Evolutionary conservation across 2,888 invertebrate species (phyloP).

Genomic region (Ochropacha duplaris): DNA sequence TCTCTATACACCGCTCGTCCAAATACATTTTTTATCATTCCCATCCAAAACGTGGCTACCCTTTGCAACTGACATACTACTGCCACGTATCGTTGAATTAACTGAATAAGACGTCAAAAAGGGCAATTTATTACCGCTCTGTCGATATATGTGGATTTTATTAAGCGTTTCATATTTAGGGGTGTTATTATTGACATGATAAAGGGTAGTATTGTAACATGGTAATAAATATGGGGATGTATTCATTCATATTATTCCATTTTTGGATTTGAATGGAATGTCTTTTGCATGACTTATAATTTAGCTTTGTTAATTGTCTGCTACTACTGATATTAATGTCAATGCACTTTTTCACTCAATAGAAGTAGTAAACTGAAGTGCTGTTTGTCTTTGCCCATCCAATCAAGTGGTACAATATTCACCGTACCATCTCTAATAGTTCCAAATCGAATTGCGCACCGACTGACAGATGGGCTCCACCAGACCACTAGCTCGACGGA

Average conservation of each 20-base stretch:
- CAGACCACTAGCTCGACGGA: slow-evolving; percentile 47
- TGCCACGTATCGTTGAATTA: slow-evolving; percentile 57
- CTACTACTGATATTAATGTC: neutral
- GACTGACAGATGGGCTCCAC: slow-evolving; percentile 70
- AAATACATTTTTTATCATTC: slow-evolving; percentile 57
- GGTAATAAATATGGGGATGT: slow-evolving; percentile 19
- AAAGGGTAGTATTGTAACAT: slow-evolving; percentile 53
- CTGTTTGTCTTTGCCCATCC: slow-evolving; percentile 46
- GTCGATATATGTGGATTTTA: slow-evolving; percentile 64
- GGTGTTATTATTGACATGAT: slow-evolving; percentile 50
- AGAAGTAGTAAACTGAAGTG: slow-evolving; percentile 14
- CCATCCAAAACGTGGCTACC: slow-evolving; percentile 26
- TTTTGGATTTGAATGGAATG: slow-evolving; percentile 20
- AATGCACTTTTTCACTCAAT: neutral
- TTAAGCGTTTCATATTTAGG: slow-evolving; percentile 74
- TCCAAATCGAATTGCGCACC: slow-evolving; percentile 70
- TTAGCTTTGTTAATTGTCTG: neutral
- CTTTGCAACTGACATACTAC: slow-evolving; percentile 40
- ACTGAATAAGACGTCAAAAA: slow-evolving; percentile 77
- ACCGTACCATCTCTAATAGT: slow-evolving; percentile 61
- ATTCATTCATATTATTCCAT: neutral
- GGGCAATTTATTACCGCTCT: slow-evolving; percentile 71
- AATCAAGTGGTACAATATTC: slow-evolving; percentile 50
- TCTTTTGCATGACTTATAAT: slow-evolving; percentile 6
- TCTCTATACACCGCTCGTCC: slow-evolving; percentile 41